These are phyloP conservation scores for Daboia siamensis DNA, from an alignment of 2,113 vertebrate genomes.

Conservation along the genomic window DNA sequence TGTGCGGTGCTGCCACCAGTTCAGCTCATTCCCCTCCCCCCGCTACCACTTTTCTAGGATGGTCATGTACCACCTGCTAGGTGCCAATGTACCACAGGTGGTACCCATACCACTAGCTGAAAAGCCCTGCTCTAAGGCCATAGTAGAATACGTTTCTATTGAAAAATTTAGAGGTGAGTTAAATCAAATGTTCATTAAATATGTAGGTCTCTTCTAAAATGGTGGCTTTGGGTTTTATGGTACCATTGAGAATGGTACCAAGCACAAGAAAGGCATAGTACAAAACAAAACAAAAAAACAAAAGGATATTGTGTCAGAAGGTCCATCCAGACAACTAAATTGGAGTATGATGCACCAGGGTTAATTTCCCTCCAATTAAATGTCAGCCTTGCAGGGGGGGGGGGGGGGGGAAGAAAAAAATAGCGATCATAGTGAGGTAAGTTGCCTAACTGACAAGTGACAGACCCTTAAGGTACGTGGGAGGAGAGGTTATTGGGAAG, in stretches of 20 bases:
- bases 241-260: neutral
- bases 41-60: too few relatives aligned
- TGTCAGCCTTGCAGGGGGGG: neutral
- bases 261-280: neutral
- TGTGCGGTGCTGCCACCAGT: too few relatives aligned
- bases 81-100: too few relatives aligned
- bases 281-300: neutral
- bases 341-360: neutral
- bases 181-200: neutral
- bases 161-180: neutral
- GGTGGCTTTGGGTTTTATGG: neutral
- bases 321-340: neutral
- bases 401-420: neutral
- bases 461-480: neutral
- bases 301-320: neutral
- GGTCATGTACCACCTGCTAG: too few relatives aligned
- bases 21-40: too few relatives aligned
- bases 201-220: neutral
- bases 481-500: neutral
- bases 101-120: too few relatives aligned
- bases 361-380: neutral
- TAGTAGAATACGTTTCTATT: rapidly evolving
- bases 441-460: neutral
- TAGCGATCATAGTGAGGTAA: neutral
- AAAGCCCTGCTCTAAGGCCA: neutral